These are phyloP conservation scores for Limosa lapponica DNA, from an alignment of 2,797 vertebrate genomes.

Conservation along the genomic window DNA sequence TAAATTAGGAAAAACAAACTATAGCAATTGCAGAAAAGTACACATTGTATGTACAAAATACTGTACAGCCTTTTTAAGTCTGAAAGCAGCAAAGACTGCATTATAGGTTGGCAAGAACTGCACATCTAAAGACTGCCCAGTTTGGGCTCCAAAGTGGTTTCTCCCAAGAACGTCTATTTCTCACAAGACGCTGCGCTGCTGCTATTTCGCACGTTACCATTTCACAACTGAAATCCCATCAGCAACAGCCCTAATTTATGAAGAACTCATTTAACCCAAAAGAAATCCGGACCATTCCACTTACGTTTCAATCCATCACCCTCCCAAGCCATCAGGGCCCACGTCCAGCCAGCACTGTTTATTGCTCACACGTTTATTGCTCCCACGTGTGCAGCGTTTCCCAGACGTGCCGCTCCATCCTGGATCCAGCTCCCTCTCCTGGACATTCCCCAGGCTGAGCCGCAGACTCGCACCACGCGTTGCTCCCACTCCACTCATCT, in stretches of 20 bases:
- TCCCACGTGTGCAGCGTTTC: fast-evolving
- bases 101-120: not conserved
- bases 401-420: not conserved
- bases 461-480: fast-evolving
- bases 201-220: fast-evolving
- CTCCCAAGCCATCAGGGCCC: not conserved
- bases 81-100: not conserved
- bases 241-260: fast-evolving
- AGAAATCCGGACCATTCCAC: fast-evolving
- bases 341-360: fast-evolving
- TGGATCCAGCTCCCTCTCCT: conserved; percentile 45
- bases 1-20: conserved; percentile 36
- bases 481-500: not conserved
- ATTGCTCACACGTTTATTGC: not conserved
- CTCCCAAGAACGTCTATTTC: not conserved
- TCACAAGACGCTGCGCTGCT: not conserved
- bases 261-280: not conserved
- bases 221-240: not conserved
- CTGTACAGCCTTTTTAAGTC: not conserved
- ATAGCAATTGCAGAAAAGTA: not conserved
- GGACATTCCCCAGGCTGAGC: not conserved
- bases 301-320: fast-evolving
- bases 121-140: not conserved
- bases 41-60: not conserved
- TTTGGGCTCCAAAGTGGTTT: not conserved